Conservation (phyloP, 2,888 invertebrate species). For the Vesta saturnalis region DNA sequence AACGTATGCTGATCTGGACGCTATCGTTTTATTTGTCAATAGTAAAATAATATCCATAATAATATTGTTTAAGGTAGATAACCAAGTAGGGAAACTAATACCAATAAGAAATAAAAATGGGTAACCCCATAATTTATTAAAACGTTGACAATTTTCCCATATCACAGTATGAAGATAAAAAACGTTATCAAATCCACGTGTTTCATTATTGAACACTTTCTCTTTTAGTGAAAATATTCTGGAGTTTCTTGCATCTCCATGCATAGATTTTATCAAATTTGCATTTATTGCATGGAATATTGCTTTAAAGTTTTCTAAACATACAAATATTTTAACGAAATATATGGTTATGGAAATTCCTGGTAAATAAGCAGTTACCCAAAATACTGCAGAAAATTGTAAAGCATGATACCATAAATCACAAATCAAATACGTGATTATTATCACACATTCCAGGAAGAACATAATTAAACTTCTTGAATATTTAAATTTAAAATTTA, state of each 20-base stretch:
- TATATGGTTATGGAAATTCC: background rate
- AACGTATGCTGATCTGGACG: constrained; percentile 6
- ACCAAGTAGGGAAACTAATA: background rate
- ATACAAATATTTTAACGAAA: background rate
- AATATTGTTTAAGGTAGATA: background rate
- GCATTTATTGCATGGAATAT: background rate
- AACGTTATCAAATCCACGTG: constrained; percentile 9
- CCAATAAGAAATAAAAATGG: constrained; percentile 9
- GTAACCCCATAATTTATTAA: constrained; percentile 1
- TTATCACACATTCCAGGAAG: background rate
- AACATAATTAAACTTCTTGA: background rate
- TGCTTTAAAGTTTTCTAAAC: background rate
- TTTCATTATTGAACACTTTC: background rate
- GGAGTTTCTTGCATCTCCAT: background rate
- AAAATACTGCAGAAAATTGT: constrained; percentile 9
- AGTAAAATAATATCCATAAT: background rate
- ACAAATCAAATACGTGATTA: background rate
- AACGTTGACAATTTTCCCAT: background rate
- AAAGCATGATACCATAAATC: background rate
- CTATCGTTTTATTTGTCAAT: background rate
- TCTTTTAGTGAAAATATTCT: background rate
- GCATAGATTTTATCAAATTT: background rate
- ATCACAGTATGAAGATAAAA: background rate
- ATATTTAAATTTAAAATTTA: background rate
- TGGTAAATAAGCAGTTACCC: constrained; percentile 8